Percentiles rank a stretch among this genome's conserved stretches.
Evolutionary conservation across 2,113 vertebrate genomes (phyloP).

Genomic region (Thermophis baileyi): DNA sequence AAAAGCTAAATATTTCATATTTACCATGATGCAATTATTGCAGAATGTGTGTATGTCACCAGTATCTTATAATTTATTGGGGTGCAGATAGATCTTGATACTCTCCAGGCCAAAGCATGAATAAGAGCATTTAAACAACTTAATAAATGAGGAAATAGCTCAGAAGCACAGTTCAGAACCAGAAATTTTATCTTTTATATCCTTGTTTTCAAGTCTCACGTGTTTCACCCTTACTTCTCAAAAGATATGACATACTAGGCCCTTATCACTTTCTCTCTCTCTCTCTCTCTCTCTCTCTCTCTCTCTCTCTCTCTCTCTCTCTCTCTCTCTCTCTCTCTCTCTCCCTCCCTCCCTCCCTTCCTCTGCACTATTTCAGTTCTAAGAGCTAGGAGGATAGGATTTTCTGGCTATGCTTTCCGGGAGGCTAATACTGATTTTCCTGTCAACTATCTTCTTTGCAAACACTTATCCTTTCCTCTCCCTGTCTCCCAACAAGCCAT

Average conservation of each 20-base stretch:
- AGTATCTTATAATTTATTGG: conserved; percentile 33
- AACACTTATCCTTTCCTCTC: conserved; percentile 42
- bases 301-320: too few species aligned
- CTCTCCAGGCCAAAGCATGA: conserved; percentile 20
- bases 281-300: too few species aligned
- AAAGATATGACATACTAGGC: conserved; percentile 41
- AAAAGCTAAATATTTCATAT: neutral
- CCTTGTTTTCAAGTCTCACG: conserved; percentile 11
- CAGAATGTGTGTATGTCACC: neutral
- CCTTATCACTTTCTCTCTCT: conserved; percentile 18
- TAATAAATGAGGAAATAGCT: neutral
- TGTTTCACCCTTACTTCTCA: conserved; percentile 29
- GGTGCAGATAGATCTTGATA: neutral
- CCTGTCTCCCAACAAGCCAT: conserved; percentile 46
- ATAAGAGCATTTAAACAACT: neutral
- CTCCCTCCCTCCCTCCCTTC: neutral
- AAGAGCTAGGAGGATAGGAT: conserved; percentile 51
- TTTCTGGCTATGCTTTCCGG: conserved; percentile 53
- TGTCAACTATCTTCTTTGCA: conserved; percentile 59
- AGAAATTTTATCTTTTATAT: conserved; percentile 29
- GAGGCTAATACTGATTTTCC: conserved; percentile 60
- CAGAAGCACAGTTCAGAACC: conserved; percentile 30
- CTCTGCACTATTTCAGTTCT: conserved; percentile 48
- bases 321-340: fast-evolving
- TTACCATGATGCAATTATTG: neutral